Conservation (phyloP, 2,113 vertebrate genomes). For the Penelope pileata region DNA sequence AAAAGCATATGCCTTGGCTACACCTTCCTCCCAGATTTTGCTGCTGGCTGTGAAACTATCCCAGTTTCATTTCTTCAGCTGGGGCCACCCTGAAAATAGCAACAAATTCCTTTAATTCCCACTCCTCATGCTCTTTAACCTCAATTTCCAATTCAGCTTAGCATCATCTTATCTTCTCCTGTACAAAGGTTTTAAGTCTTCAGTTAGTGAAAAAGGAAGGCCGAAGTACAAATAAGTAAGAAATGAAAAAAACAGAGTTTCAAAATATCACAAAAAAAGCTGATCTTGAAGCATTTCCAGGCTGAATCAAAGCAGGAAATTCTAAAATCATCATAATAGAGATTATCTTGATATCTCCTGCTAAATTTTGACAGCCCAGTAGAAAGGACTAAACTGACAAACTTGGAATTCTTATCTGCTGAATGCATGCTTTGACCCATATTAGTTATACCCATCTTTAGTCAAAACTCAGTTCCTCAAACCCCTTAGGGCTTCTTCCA, state of each 20-base stretch:
- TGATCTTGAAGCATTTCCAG: slow-evolving; percentile 10
- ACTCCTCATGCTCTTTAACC: not conserved
- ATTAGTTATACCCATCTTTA: slow-evolving; percentile 48
- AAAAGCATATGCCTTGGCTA: not conserved
- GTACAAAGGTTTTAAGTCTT: not conserved
- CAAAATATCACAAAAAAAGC: not conserved
- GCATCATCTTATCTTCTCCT: not conserved
- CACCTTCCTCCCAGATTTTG: not conserved
- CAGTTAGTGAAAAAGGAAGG: not conserved
- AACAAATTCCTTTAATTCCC: not conserved
- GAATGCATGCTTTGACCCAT: slow-evolving; percentile 13
- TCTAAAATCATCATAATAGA: slow-evolving; percentile 3
- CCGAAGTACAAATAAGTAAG: not conserved
- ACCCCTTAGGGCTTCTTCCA: not conserved
- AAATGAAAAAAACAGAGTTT: not conserved
- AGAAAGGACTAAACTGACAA: not conserved
- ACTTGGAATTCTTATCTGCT: slow-evolving; percentile 2
- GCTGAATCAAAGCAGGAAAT: slow-evolving; percentile 19
- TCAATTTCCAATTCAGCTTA: not conserved
- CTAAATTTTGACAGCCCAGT: not conserved
- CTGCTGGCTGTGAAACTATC: not conserved
- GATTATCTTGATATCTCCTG: not conserved
- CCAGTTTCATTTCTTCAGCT: not conserved
- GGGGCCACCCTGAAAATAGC: not conserved
- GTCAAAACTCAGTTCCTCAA: slow-evolving; percentile 32